Evolutionary conservation across 2,797 vertebrate genomes (phyloP), one percentile per base, ranked within the genome.

Genomic region (Lacerta agilis): DNA sequence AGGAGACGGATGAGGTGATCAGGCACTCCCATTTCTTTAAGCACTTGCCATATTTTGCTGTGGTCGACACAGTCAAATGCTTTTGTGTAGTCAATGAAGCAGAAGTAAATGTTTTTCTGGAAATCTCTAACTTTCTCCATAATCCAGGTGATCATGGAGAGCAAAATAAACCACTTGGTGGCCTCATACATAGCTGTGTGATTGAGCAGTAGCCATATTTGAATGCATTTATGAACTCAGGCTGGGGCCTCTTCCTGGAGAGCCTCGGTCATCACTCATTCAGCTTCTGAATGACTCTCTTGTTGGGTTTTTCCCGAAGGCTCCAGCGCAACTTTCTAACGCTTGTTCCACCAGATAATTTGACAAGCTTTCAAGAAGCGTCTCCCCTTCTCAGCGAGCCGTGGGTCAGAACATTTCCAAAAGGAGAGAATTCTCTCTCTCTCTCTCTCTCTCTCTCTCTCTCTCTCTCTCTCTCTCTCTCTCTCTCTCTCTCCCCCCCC

Each of bases 211-310:
- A 15, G 13, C 15, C 8, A 5, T 55, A n/a, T 66, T 27, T 64
- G 20, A 64, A 87, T 90, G 78, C 38, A 79, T 61, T 58, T 72
- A 79, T 92, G 95, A 92, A 86, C 92, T 83, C 66, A 49, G 49
- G 55, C 86, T 88, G 91, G 66, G 43, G 33, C 80, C 79, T 27
- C 79, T 86, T 90, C 72, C 89, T 91, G 81, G 88, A 89, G 92
- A n/a, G 84, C 87, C 90, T 93, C 80, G 91, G 72, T 93, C 85
- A 91, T 93, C 29, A 43, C 55, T 85, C 90, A 86, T 85, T 67
- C 85, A 88, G 93, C 88, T 93, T 87, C 89, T 93, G 91, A 93
- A 93, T 89, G 87, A 86, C 86, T 38, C 91, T 90, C 89, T 93
- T 92, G 93, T 92, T 67, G 91, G 78, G 91, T 82, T 93, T 93